Conservation (phyloP, 2,888 invertebrate genomes). For the Melanostoma mellinum region DNA sequence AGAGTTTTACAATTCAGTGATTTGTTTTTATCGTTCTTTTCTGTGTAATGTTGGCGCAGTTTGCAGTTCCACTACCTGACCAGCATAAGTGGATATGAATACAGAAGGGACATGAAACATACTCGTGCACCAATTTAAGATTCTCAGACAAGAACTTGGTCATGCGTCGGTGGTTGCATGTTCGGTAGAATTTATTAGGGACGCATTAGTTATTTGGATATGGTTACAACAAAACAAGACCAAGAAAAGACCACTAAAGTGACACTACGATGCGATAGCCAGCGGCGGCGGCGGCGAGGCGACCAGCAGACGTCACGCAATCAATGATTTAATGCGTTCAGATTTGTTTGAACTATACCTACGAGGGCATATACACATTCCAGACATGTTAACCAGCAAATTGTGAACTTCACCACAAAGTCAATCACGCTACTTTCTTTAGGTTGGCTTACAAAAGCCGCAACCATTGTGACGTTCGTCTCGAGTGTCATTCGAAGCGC, state of each 20-base stretch:
- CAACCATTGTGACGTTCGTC: slow-evolving; percentile 13
- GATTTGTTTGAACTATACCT: slow-evolving; percentile 35
- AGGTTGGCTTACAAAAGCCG: slow-evolving; percentile 48
- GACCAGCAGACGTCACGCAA: slow-evolving; percentile 38
- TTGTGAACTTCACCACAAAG: slow-evolving; percentile 58
- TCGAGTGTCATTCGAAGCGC: slow-evolving; percentile 53
- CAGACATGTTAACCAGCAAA: slow-evolving; percentile 39
- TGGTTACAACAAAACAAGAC: background rate
- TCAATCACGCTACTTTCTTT: slow-evolving; percentile 48
- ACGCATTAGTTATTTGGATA: slow-evolving; percentile 32
- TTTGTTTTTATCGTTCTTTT: slow-evolving; percentile 18
- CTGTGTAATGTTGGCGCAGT: slow-evolving; percentile 54
- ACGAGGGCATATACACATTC: slow-evolving; percentile 21
- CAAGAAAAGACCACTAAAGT: slow-evolving; percentile 11
- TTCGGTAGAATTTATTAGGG: slow-evolving; percentile 22
- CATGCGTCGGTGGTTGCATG: slow-evolving; percentile 63
- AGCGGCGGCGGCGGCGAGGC: background rate
- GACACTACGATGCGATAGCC: slow-evolving; percentile 1
- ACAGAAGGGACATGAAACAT: slow-evolving; percentile 13
- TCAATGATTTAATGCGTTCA: slow-evolving; percentile 56
- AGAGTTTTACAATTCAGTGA: slow-evolving; percentile 65
- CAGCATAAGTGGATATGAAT: slow-evolving; percentile 38
- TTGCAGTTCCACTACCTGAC: slow-evolving; percentile 54
- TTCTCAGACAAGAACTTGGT: slow-evolving; percentile 48
- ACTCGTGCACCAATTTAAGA: slow-evolving; percentile 46